Conservation (phyloP, 1,140 invertebrate genomes). For the Thalassaphorura encarpata region DNA sequence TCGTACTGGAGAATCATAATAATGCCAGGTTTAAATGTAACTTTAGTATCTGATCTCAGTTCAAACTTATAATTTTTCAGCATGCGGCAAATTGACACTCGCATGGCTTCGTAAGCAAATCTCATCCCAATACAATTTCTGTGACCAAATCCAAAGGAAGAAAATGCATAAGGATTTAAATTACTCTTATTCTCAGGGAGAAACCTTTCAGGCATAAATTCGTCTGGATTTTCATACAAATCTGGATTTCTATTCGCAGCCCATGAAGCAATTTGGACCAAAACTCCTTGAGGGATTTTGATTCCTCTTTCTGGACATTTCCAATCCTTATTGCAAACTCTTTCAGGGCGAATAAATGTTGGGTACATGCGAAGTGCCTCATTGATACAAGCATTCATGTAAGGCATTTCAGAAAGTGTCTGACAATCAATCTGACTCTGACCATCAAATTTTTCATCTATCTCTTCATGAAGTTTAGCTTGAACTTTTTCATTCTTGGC, state of each 20-base stretch:
- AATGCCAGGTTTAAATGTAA: constrained; percentile 16
- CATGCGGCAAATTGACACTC: constrained; percentile 1
- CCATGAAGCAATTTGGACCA: constrained; percentile 41
- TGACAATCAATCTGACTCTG: constrained; percentile 25
- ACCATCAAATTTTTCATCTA: constrained; percentile 25
- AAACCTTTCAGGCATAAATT: constrained; percentile 50
- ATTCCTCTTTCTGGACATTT: constrained; percentile 36
- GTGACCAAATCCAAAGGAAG: constrained; percentile 12
- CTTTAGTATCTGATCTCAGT: constrained; percentile 6
- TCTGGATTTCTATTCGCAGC: constrained; percentile 44
- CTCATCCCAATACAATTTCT: constrained; percentile 20
- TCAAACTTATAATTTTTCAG: constrained; percentile 12
- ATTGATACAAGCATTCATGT: constrained; percentile 26
- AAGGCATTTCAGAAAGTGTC: constrained; percentile 18
- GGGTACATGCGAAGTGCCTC: constrained; percentile 22
- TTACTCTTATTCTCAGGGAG: constrained; percentile 37
- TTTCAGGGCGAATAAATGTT: constrained; percentile 17
- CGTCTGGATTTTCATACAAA: constrained; percentile 43
- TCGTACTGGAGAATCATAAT: constrained; percentile 16
- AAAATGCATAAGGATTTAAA: constrained; percentile 12
- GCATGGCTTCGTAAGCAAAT: constrained; percentile 15
- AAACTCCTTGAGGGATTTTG: constrained; percentile 37
- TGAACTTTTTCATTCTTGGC: constrained; percentile 27
- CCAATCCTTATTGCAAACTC: constrained; percentile 32
- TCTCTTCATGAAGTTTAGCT: constrained; percentile 29